Evolutionary conservation across 1,140 invertebrate genomes (phyloP), one percentile per base, ranked within the genome.

Genomic region (Pygmarrhopalites habei): DNA sequence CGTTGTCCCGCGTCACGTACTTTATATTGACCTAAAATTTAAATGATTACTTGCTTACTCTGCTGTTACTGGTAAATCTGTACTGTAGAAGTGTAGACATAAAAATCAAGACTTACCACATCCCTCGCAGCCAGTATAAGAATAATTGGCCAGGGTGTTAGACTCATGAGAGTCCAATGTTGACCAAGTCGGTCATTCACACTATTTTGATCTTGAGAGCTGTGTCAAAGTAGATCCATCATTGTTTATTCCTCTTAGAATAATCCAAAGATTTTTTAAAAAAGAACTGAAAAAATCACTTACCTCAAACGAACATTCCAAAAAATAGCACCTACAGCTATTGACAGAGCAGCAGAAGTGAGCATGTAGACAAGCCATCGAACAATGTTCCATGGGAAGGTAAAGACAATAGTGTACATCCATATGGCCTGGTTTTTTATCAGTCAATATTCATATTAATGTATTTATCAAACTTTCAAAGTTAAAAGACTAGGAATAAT

Each of bases 291-390:
- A 7, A 35, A 35, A 70, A 47, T 47, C 44, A 55, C 51, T 49
- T 17, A 49, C 17, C 17, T 57, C 39, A n/a, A 75, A 3, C 88
- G 86, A 1, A 93, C 81, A 70, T 93, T 88, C 89, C 89, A 93
- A 75, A 89, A 95, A 56, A 94, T 84, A 63, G 85, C 85, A 32
- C 92, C 92, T n/a, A 88, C 83, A 51, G 89, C 79, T 4, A 94
- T 79, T 0, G 90, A 93, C 66, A 94, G 79, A 58, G 86, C 79
- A 0, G 85, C 87, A 0, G 90, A 85, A 1, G 90, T 78, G 1
- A 92, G 79, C 0, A 93, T 79, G 65, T 87, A 82, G 39, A 82
- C 83, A 4, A 92, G 78, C 77, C 90, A 86, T 62, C 82, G 84
- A 1, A 90, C 83, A 51, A 93, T 74, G 14, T 88, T 89, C 71